Evolutionary conservation across 1,140 invertebrate species (phyloP).

Genomic region (Argopecten irradians): DNA sequence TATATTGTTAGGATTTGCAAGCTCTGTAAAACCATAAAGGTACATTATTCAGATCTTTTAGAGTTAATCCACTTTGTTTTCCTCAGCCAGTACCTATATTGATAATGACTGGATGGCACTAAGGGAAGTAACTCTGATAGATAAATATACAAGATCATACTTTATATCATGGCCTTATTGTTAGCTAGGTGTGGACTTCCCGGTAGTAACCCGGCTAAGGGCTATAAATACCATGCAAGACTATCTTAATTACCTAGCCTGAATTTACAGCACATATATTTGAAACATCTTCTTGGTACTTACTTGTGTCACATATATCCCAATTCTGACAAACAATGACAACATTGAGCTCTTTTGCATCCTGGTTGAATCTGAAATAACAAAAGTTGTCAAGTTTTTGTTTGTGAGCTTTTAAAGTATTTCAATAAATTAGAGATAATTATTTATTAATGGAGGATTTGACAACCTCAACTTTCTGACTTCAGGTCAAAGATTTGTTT

Average conservation of each 20-base stretch:
- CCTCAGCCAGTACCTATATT: neutral
- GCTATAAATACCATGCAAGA: too few relatives aligned
- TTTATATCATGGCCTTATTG: neutral
- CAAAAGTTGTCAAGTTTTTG: constrained; percentile 16
- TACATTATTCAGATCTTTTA: too few relatives aligned
- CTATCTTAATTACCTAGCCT: too few relatives aligned
- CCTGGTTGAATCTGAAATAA: constrained; percentile 55
- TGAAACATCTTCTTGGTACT: constrained; percentile 26
- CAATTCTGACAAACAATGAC: constrained; percentile 54
- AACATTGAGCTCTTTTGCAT: constrained; percentile 54
- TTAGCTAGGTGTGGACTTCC: neutral
- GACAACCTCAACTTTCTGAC: neutral
- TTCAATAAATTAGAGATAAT: neutral
- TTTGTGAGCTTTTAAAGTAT: neutral
- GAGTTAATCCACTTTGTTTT: too few relatives aligned
- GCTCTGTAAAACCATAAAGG: too few relatives aligned
- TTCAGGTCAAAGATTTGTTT: neutral
- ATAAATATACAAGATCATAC: neutral
- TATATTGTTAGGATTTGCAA: too few relatives aligned
- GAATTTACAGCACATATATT: too few relatives aligned
- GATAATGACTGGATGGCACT: neutral
- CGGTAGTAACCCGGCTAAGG: too few relatives aligned
- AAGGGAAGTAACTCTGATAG: too few relatives aligned
- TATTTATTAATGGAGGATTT: neutral
- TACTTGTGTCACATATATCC: constrained; percentile 62